These are phyloP conservation scores for Leptodactylus fuscus DNA, from an alignment of 2,113 vertebrate species.

Conservation along the genomic window DNA sequence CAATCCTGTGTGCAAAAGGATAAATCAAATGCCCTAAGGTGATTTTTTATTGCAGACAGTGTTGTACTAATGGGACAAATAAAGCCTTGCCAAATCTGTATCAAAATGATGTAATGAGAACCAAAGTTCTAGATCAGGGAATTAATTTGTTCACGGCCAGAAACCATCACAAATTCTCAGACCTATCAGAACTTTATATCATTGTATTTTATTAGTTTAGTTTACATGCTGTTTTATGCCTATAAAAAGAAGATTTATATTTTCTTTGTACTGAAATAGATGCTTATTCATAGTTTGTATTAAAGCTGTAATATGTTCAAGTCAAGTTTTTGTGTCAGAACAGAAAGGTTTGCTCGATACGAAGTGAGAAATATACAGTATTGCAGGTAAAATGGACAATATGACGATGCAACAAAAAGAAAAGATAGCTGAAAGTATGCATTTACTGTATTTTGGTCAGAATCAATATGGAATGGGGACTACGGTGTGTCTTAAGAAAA, in stretches of 20 bases:
- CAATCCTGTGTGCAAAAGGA: constrained; percentile 21
- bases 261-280: constrained; percentile 1
- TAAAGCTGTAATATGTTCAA: background rate
- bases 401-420: too few species aligned
- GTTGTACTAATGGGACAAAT: constrained; percentile 45
- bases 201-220: constrained; percentile 43
- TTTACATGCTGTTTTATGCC: constrained; percentile 15
- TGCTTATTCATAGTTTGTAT: constrained; percentile 28
- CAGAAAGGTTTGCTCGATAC: background rate
- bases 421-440: background rate
- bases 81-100: constrained; percentile 46
- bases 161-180: constrained; percentile 28
- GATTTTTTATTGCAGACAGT: constrained; percentile 42
- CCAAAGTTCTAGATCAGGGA: constrained; percentile 23
- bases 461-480: background rate
- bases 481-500: background rate
- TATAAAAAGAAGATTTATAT: constrained; percentile 20
- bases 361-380: background rate
- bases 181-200: constrained; percentile 32
- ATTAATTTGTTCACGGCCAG: constrained; percentile 36
- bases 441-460: background rate
- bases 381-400: background rate
- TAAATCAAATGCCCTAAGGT: constrained; percentile 42
- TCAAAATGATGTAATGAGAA: constrained; percentile 49
- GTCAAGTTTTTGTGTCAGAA: background rate